These are phyloP conservation scores for Limnephilus rhombicus DNA, from an alignment of 2,888 invertebrate species.

Conservation along the genomic window DNA sequence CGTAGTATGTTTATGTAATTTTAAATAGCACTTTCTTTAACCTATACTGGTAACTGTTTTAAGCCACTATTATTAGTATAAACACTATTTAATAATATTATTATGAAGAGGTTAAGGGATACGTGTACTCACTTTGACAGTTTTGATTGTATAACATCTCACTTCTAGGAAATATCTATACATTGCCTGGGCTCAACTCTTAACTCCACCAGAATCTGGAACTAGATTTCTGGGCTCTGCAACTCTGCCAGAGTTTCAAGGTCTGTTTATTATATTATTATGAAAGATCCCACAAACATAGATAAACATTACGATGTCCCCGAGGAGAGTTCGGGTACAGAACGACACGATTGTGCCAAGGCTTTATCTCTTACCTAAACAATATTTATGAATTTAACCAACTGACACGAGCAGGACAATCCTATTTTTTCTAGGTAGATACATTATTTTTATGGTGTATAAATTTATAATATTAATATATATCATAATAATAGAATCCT, in stretches of 20 bases:
- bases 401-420: not conserved
- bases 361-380: not conserved
- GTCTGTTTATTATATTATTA: not conserved
- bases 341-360: not conserved
- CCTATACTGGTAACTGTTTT: too few species aligned
- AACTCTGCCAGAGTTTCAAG: not conserved
- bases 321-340: not conserved
- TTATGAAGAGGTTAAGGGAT: too few species aligned
- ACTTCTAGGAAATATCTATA: not conserved
- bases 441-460: not conserved
- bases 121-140: too few species aligned
- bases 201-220: not conserved
- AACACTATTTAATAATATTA: too few species aligned
- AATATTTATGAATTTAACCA: not conserved
- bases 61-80: too few species aligned
- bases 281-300: constrained; percentile 1
- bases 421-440: not conserved
- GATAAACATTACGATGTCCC: not conserved
- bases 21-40: too few species aligned
- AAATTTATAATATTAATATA: not conserved
- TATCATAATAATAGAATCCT: not conserved
- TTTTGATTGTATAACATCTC: too few species aligned
- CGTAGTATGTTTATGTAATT: too few species aligned
- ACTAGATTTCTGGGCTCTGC: not conserved
- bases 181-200: not conserved